Conservation (phyloP, 2,113 vertebrate genomes). For the human region DNA sequence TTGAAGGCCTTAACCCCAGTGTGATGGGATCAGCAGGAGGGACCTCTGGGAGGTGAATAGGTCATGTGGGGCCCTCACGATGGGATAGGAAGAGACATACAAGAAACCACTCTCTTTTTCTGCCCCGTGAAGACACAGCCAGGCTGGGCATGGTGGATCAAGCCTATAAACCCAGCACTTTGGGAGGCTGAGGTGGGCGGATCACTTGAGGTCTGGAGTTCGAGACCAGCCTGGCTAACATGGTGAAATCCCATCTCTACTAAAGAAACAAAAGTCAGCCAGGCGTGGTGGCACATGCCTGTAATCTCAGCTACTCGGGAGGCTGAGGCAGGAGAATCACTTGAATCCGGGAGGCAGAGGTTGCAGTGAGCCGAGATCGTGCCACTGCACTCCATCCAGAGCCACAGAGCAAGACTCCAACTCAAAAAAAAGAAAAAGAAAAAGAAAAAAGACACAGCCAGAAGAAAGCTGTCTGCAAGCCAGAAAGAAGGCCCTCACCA, state of each 20-base stretch:
- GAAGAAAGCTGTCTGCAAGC: neutral
- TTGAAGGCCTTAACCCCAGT: neutral
- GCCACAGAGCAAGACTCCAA: neutral
- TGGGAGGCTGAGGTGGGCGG: neutral
- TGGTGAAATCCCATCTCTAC: neutral
- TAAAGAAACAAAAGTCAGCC: neutral
- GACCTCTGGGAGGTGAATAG: neutral
- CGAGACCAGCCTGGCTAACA: neutral
- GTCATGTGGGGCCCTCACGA: fast-evolving
- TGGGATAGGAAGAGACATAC: neutral
- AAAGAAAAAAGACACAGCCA: neutral
- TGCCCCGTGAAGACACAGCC: neutral
- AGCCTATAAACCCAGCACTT: neutral
- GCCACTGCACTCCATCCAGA: neutral
- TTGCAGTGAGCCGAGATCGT: neutral
- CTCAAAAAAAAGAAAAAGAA: too few species aligned
- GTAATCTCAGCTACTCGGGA: neutral
- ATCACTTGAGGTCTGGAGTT: neutral
- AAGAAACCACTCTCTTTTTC: neutral
- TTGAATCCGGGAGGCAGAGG: neutral
- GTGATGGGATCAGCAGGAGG: neutral
- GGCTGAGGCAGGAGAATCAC: neutral
- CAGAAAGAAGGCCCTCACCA: neutral
- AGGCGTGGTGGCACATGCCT: neutral
- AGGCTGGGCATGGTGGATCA: neutral